These are phyloP conservation scores for Corythornis madagascariensis DNA, from an alignment of 2,113 vertebrate species.

Conservation along the genomic window DNA sequence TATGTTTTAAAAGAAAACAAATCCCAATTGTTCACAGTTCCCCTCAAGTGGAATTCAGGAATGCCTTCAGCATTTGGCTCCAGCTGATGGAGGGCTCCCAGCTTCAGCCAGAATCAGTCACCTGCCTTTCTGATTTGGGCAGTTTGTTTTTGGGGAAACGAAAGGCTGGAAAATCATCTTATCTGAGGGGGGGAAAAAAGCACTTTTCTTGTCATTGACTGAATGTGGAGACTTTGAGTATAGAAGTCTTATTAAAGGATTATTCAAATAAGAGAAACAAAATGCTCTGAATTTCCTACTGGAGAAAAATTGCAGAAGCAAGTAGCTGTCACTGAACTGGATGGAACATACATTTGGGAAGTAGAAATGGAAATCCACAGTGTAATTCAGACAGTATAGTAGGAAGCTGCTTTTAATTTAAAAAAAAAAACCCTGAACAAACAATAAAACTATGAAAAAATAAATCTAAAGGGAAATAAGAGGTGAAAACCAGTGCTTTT, in stretches of 20 bases:
- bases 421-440: background rate
- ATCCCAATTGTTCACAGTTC: slow-evolving; percentile 5
- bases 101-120: background rate
- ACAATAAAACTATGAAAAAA: background rate
- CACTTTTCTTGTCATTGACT: background rate
- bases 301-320: slow-evolving; percentile 24
- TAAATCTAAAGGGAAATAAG: background rate
- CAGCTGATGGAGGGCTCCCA: background rate
- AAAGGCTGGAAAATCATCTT: background rate
- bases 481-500: background rate
- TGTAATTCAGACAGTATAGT: background rate
- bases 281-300: background rate
- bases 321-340: background rate
- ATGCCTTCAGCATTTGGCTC: background rate
- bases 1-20: slow-evolving; percentile 13
- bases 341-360: background rate
- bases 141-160: background rate
- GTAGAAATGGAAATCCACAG: background rate
- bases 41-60: background rate
- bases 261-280: background rate
- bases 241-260: background rate
- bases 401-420: background rate
- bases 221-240: background rate
- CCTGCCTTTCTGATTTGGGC: background rate
- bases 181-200: background rate